Conservation (phyloP, 1,140 invertebrate species). For the Eurosta solidaginis region DNA sequence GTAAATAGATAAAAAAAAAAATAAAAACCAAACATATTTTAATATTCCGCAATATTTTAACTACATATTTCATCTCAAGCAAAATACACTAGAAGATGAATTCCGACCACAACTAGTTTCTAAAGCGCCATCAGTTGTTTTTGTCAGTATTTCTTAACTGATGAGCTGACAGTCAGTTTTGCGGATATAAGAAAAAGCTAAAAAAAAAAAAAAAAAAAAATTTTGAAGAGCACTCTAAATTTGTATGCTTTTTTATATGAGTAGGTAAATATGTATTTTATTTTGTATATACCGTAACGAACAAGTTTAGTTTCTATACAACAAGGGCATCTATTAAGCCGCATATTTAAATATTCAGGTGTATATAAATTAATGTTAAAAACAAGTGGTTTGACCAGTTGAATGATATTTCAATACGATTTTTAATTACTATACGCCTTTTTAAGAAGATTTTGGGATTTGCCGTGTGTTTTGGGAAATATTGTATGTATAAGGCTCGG, state of each 20-base stretch:
- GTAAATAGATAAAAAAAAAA: neutral
- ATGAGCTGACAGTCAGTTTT: neutral
- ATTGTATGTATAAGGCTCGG: too few species aligned
- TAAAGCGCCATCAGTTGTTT: slow-evolving; percentile 8
- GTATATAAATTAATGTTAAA: neutral
- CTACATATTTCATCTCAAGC: too few species aligned
- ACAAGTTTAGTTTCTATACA: neutral
- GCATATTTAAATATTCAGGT: slow-evolving; percentile 15
- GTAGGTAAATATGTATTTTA: neutral
- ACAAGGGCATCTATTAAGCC: slow-evolving; percentile 12
- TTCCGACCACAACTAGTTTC: neutral
- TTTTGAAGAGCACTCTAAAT: neutral
- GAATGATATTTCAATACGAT: neutral
- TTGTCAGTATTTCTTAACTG: neutral
- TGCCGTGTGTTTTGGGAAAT: neutral
- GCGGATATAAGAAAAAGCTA: neutral
- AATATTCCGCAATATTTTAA: neutral
- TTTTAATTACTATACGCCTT: too few species aligned
- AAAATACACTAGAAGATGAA: too few species aligned
- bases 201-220: neutral
- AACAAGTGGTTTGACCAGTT: slow-evolving; percentile 2
- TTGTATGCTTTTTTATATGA: neutral
- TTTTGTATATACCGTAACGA: neutral
- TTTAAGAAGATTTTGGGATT: too few species aligned
- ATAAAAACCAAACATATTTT: neutral